Conservation (phyloP, 2,113 vertebrate species). For the Typhlomys cinereus region DNA sequence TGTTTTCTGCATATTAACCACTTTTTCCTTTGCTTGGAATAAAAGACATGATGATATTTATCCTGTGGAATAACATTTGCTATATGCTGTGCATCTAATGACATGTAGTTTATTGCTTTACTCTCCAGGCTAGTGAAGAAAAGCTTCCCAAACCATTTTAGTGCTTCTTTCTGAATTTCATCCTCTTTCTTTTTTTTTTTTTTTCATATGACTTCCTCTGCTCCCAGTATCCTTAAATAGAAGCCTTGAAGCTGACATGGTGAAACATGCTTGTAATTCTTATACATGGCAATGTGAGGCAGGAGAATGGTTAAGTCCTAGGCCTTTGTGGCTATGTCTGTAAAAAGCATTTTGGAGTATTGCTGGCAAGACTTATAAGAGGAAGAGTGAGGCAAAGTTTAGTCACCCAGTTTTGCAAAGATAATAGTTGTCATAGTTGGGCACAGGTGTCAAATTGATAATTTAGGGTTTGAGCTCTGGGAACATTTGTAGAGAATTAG, state of each 20-base stretch:
- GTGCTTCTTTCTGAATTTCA: neutral
- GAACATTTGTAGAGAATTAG: too few relatives aligned
- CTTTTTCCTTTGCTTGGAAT: constrained; percentile 20
- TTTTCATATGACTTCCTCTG: neutral
- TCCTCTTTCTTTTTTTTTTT: constrained; percentile 9
- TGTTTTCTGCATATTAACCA: neutral
- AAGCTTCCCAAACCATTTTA: constrained; percentile 7
- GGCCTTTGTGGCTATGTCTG: neutral
- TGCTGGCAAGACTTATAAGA: neutral
- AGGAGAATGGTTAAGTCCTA: neutral
- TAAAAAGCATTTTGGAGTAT: neutral
- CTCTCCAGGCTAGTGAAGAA: neutral
- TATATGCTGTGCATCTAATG: neutral
- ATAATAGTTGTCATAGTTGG: too few relatives aligned
- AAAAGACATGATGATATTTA: constrained; percentile 15
- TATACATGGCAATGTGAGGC: neutral
- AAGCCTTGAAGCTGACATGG: neutral
- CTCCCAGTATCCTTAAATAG: neutral
- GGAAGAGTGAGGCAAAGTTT: neutral
- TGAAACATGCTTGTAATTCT: neutral
- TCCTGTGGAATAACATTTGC: neutral
- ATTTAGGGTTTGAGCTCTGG: too few relatives aligned
- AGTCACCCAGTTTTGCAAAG: neutral
- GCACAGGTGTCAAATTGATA: too few relatives aligned
- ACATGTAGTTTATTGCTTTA: neutral